These are phyloP conservation scores for Eurypyga helias DNA, from an alignment of 2,113 vertebrate genomes.

Conservation along the genomic window DNA sequence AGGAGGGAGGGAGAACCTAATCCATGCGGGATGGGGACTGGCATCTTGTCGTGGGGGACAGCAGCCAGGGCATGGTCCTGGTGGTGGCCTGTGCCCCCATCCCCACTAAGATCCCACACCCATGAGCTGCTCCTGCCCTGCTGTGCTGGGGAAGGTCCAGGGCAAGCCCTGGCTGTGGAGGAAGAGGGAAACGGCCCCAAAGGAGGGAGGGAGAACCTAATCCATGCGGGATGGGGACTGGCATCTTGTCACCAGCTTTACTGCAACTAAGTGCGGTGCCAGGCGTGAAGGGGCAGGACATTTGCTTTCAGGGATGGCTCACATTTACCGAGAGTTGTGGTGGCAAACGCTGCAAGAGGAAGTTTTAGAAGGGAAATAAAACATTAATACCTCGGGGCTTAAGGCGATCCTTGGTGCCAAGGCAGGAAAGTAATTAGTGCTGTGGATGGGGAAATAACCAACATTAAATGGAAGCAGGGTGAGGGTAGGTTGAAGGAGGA, in stretches of 20 bases:
- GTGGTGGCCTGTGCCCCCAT: not conserved
- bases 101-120: not conserved
- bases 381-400: not conserved
- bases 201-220: not conserved
- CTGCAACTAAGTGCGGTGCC: accelerated
- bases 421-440: constrained; percentile 9
- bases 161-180: not conserved
- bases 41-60: too few relatives aligned
- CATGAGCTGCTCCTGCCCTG: not conserved
- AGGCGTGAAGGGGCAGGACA: not conserved
- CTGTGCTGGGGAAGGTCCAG: not conserved
- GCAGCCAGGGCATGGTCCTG: not conserved
- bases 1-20: not conserved
- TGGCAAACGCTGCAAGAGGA: constrained; percentile 6
- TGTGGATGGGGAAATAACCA: not conserved
- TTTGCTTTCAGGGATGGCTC: not conserved
- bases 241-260: not conserved
- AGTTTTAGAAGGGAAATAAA: constrained; percentile 39
- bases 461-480: not conserved
- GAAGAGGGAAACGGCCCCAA: not conserved
- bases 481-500: not conserved
- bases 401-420: not conserved
- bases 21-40: accelerated
- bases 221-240: accelerated
- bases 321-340: not conserved